A percentile compares a stretch with the other conserved stretches of the same genome.
phyloP scores from a whole-genome alignment of 2,888 invertebrate species.

The Trichogramma dendrolimi region DNA sequence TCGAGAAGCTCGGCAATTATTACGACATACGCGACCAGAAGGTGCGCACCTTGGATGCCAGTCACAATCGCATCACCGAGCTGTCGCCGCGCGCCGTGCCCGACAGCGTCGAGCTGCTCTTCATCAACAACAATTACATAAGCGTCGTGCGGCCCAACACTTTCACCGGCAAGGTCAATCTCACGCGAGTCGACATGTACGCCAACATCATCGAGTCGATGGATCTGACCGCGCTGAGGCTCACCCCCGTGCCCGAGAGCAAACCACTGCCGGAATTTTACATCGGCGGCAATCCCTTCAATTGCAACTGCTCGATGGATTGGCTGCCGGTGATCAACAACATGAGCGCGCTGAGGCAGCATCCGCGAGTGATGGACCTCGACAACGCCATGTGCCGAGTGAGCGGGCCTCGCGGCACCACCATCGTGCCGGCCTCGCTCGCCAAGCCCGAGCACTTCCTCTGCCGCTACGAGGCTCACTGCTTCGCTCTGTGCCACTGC shows the following conservation, averaged over 20 bases:
- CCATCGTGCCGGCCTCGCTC: slow-evolving; percentile 71
- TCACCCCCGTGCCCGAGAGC: slow-evolving; percentile 70
- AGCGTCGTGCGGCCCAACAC: slow-evolving; percentile 78
- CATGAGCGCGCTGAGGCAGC: slow-evolving; percentile 75
- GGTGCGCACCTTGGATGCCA: slow-evolving; percentile 81
- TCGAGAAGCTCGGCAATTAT: slow-evolving; percentile 82
- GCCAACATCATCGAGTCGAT: slow-evolving; percentile 80
- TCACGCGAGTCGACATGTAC: slow-evolving; percentile 85
- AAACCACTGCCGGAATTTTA: slow-evolving; percentile 82
- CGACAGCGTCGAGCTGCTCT: slow-evolving; percentile 80
- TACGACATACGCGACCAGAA: slow-evolving; percentile 66
- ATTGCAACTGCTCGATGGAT: slow-evolving; percentile 93
- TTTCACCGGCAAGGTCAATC: slow-evolving; percentile 77
- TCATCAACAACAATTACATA: slow-evolving; percentile 85
- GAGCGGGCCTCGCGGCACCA: slow-evolving; percentile 77
- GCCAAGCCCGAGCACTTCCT: slow-evolving; percentile 81
- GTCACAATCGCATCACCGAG: slow-evolving; percentile 82
- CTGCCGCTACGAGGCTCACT: slow-evolving; percentile 88
- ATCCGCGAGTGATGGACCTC: slow-evolving; percentile 83
- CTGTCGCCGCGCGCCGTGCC: slow-evolving; percentile 81
- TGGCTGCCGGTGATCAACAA: slow-evolving; percentile 89
- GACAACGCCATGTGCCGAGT: slow-evolving; percentile 84
- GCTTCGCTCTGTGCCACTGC: slow-evolving; percentile 91
- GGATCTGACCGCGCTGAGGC: slow-evolving; percentile 74
- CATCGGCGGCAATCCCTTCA: slow-evolving; percentile 88